Evolutionary conservation across 1,140 invertebrate genomes (phyloP).

Genomic region (Trachymyrmex cornetzi): DNA sequence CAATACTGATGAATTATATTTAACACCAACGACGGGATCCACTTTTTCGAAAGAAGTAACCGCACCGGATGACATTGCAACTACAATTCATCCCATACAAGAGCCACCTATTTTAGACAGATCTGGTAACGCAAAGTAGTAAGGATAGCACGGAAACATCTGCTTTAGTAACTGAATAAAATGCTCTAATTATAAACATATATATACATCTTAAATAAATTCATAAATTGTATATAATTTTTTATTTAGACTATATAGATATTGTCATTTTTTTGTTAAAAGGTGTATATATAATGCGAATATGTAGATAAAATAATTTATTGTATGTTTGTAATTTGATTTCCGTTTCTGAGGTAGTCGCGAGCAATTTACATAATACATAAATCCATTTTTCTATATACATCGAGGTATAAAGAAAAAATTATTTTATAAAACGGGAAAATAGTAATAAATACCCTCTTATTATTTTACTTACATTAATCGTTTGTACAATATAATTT

Average conservation of each 20-base stretch:
- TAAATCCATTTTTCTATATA: neutral
- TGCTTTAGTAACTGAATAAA: neutral
- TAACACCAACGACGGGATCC: neutral
- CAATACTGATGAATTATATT: neutral
- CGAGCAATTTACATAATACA: slow-evolving; percentile 9
- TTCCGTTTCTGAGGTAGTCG: slow-evolving; percentile 28
- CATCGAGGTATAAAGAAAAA: neutral
- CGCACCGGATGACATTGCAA: neutral
- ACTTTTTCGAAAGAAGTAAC: neutral
- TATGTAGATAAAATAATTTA: slow-evolving; percentile 44
- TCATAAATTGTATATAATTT: neutral
- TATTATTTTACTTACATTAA: neutral
- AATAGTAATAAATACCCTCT: neutral
- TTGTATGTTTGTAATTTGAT: slow-evolving; percentile 9
- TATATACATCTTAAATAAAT: neutral
- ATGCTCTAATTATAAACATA: neutral
- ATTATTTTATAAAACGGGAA: neutral
- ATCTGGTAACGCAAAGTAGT: neutral
- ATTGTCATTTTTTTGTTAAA: neutral
- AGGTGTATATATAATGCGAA: neutral
- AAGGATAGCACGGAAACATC: neutral
- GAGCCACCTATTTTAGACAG: slow-evolving; percentile 10
- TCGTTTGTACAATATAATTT: slow-evolving; percentile 17
- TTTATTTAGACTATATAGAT: neutral
- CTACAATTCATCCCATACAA: neutral